phyloP scores from a whole-genome alignment of 2,113 vertebrate species.

The Pelobates fuscus region DNA sequence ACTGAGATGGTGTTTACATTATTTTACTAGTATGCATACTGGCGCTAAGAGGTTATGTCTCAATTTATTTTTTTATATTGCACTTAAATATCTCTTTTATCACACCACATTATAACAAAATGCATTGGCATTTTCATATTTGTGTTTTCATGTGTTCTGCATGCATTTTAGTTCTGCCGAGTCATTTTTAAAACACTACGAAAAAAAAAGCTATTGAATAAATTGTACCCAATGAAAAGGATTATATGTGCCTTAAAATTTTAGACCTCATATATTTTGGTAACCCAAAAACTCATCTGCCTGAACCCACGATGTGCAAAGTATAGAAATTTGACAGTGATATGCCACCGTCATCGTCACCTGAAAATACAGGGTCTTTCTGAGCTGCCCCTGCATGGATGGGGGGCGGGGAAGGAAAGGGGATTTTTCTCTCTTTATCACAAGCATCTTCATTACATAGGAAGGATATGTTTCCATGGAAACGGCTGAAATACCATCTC shows the following conservation, averaged over 20 bases:
- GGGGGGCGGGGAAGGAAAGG: slow-evolving; percentile 23
- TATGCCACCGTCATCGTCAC: neutral
- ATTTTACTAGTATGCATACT: neutral
- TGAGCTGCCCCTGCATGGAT: neutral
- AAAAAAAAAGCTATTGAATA: too few relatives aligned
- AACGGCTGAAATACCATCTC: slow-evolving; percentile 51
- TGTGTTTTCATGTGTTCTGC: neutral
- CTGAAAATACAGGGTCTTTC: slow-evolving; percentile 3
- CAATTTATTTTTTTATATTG: neutral
- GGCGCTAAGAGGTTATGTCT: neutral
- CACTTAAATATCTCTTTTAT: neutral
- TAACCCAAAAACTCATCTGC: slow-evolving; percentile 8
- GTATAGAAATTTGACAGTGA: neutral
- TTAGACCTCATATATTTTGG: neutral
- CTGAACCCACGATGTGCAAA: neutral
- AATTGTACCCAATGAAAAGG: too few relatives aligned
- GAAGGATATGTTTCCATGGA: slow-evolving; percentile 48
- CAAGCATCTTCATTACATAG: slow-evolving; percentile 50
- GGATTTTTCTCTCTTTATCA: slow-evolving; percentile 40
- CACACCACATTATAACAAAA: neutral
- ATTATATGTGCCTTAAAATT: too few relatives aligned
- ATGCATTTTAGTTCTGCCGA: neutral
- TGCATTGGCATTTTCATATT: neutral
- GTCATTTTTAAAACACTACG: neutral
- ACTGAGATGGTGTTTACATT: neutral